Evolutionary conservation across 2,113 vertebrate genomes (phyloP), one percentile per base, ranked within the genome.

Genomic region (Shinisaurus crocodilurus): DNA sequence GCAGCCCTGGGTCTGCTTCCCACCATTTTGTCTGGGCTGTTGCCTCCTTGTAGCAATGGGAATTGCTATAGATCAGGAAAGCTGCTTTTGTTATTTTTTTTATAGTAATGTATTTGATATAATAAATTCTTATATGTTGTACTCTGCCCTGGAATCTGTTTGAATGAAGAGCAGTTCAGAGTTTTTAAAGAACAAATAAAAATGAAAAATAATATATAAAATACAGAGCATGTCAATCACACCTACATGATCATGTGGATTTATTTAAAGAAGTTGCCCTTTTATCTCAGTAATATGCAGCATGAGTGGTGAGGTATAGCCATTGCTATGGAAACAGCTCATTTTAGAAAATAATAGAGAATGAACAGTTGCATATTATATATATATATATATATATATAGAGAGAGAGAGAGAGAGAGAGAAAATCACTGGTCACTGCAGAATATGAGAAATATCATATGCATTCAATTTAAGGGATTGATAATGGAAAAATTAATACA

Each of bases 301-400:
- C 77, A 29, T 70, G 88, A 91, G 92, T 25, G 50, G 32, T 37
- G 83, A 95, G 89, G 85, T 90, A 76, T 6, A 87, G 90, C 63
- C 65, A 95, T 96, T 96, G 94, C 95, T 95, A 96, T 92, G 95
- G 95, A 88, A 94, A 95, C 94, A 57, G 50, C 77, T 94, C 87
- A 87, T 90, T 88, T 85, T 89, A 32, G 88, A 90, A 92, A 90
- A 93, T 67, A 90, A 91, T 91, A 90, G 89, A 89, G 91, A 90
- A 88, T 92, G 88, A 93, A 90, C 90, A 84, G 89, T 93, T 95
- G 93, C 85, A 92, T 93, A n/a, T n/a, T n/a, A n/a, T n/a, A n/a
- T n/a, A n/a, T n/a, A n/a, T n/a, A n/a, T n/a, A n/a, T n/a, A n/a
- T n/a, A n/a, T n/a, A n/a, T n/a, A n/a, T n/a, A n/a, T n/a, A n/a